Evolutionary conservation across 2,113 vertebrate species (phyloP).

Genomic region (Pyrgilauda ruficollis): DNA sequence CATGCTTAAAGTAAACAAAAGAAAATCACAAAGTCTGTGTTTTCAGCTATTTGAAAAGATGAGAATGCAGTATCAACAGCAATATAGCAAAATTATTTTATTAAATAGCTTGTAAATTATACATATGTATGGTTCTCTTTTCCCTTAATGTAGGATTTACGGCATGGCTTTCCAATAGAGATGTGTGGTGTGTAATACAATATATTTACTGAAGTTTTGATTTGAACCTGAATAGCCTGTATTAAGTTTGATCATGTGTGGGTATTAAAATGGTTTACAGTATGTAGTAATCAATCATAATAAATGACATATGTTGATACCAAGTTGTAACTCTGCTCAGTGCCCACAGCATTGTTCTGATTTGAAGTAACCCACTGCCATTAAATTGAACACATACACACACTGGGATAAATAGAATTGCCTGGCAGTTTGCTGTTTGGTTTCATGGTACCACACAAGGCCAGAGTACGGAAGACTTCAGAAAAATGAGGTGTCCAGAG

Average conservation of each 20-base stretch:
- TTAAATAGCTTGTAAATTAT: not conserved
- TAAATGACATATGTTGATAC: not conserved
- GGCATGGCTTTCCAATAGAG: not conserved
- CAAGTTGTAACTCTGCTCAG: not conserved
- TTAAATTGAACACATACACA: not conserved
- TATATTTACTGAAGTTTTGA: not conserved
- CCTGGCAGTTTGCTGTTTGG: not conserved
- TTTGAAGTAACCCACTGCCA: not conserved
- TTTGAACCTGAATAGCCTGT: not conserved
- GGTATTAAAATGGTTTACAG: not conserved
- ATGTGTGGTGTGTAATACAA: not conserved
- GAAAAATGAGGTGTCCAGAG: not conserved
- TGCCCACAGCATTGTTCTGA: not conserved
- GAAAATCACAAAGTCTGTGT: not conserved
- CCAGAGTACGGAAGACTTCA: not conserved
- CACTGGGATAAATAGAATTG: not conserved
- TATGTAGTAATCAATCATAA: not conserved
- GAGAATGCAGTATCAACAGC: not conserved
- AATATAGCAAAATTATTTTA: not conserved
- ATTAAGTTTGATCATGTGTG: slow-evolving; percentile 2
- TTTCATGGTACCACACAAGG: not conserved
- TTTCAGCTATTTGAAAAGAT: not conserved
- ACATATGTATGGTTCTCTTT: not conserved
- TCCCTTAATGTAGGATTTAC: not conserved
- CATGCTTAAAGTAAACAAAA: not conserved